A percentile compares a stretch with the other conserved stretches of the same genome.
Evolutionary conservation across 2,888 invertebrate species (phyloP).

Genomic region (Heteromyza rotundicornis): DNA sequence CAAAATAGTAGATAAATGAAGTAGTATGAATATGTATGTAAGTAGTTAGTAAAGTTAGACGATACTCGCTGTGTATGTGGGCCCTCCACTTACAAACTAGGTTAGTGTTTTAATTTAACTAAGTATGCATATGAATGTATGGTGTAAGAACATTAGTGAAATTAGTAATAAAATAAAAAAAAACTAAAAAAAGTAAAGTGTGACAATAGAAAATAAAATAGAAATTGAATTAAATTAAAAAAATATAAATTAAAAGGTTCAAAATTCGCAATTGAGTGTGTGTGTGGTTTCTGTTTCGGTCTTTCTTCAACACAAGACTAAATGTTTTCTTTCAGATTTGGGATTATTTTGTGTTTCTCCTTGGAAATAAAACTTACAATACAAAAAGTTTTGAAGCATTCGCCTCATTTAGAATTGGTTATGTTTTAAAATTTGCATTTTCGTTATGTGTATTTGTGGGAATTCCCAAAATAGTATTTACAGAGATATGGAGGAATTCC

Average conservation of each 20-base stretch:
- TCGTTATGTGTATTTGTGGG: no score
- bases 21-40: constrained; percentile 9
- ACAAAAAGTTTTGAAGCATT: no score
- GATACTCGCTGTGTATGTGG: constrained; percentile 26
- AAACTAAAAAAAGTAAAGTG: not conserved
- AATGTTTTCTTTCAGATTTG: not conserved
- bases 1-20: constrained; percentile 24
- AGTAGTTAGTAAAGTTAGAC: constrained; percentile 35
- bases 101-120: constrained; percentile 32
- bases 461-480: no score
- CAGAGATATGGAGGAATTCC: no score
- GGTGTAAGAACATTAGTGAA: not conserved
- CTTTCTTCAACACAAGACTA: not conserved
- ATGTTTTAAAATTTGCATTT: no score
- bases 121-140: not conserved
- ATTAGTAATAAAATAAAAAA: constrained; percentile 3
- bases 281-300: no score
- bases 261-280: no score
- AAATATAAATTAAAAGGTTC: no score
- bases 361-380: not conserved
- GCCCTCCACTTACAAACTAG: constrained; percentile 32
- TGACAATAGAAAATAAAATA: not conserved
- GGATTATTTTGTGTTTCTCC: not conserved
- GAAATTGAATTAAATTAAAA: not conserved
- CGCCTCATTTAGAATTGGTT: no score